Evolutionary conservation across 2,113 vertebrate genomes (phyloP).

Genomic region (Onychostoma macrolepis): DNA sequence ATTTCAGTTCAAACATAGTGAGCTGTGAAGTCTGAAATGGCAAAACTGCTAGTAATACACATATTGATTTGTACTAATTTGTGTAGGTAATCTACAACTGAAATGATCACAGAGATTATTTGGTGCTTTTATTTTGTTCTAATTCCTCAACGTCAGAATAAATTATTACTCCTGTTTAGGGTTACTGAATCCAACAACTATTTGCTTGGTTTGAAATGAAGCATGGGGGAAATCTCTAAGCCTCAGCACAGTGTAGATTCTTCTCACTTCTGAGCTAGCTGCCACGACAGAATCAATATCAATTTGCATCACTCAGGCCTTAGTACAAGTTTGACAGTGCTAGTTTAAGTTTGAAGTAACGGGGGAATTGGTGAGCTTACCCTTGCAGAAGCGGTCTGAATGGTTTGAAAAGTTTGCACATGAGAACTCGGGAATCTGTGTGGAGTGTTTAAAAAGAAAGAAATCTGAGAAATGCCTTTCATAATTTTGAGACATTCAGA

Average conservation of each 20-base stretch:
- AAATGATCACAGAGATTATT: constrained; percentile 18
- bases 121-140: constrained; percentile 58
- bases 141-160: constrained; percentile 57
- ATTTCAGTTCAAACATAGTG: background rate
- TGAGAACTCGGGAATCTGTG: constrained; percentile 6
- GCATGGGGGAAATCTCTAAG: constrained; percentile 62
- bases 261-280: constrained; percentile 63
- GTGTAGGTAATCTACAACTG: background rate
- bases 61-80: background rate
- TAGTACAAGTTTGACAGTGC: constrained; percentile 58
- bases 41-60: background rate
- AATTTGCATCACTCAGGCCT: constrained; percentile 55
- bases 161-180: constrained; percentile 62
- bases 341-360: constrained; percentile 54
- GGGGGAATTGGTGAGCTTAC: constrained; percentile 54
- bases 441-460: background rate
- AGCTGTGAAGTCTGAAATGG: background rate
- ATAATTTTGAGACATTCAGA: background rate
- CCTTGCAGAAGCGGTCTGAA: constrained; percentile 26
- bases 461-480: background rate
- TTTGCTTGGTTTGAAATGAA: constrained; percentile 66
- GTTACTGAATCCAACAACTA: constrained; percentile 69
- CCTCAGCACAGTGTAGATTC: constrained; percentile 65
- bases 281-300: constrained; percentile 61
- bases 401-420: constrained; percentile 1